phyloP scores from a whole-genome alignment of 2,888 invertebrate genomes.

The Prenolepis imparis region DNA sequence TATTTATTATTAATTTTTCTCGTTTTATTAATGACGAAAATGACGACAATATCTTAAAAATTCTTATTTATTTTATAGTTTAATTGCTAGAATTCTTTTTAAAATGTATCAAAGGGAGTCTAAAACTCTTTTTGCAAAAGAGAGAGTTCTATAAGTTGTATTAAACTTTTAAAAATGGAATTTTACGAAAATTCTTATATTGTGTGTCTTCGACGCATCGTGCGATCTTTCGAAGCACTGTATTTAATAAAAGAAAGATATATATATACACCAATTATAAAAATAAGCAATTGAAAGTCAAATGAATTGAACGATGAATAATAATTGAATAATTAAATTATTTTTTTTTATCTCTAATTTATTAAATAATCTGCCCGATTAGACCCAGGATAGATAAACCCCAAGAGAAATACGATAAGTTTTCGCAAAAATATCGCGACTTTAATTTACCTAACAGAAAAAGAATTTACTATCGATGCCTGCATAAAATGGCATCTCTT shows the following conservation, averaged over 20 bases:
- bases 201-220: not conserved
- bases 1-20: not conserved
- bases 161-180: not conserved
- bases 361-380: slow-evolving; percentile 3
- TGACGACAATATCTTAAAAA: not conserved
- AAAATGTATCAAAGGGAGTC: not conserved
- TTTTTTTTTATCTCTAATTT: not conserved
- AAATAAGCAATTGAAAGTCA: not conserved
- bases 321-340: not conserved
- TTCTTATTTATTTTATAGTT: not conserved
- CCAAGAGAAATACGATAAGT: no score
- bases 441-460: no score
- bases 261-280: no score
- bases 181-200: not conserved
- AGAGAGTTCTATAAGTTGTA: not conserved
- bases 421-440: no score
- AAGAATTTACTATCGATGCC: no score
- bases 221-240: not conserved
- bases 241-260: no score
- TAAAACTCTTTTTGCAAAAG: not conserved
- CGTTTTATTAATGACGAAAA: not conserved
- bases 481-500: not conserved
- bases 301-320: not conserved
- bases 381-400: not conserved
- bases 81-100: not conserved